Conservation (phyloP, 53 echinoderm and acorn worm genomes). For the Crossaster papposus region DNA sequence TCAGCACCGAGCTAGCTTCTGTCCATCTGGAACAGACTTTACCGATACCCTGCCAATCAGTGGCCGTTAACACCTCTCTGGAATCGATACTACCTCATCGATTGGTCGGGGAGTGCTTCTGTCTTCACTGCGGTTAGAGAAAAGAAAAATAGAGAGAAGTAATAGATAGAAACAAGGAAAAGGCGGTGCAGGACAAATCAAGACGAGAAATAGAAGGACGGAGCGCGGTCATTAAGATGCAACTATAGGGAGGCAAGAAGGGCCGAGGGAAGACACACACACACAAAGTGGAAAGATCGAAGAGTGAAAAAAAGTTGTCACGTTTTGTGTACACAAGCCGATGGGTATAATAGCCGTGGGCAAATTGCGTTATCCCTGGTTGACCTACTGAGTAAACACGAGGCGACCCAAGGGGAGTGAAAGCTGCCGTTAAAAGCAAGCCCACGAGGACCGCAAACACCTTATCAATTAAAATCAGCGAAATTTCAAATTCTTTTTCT, state of each 20-base stretch:
- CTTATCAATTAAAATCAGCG: too few relatives aligned
- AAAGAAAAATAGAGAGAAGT: background rate
- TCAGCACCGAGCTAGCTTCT: conserved; percentile 2
- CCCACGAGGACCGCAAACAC: background rate
- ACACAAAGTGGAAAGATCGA: background rate
- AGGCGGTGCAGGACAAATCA: conserved; percentile 21
- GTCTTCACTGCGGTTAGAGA: conserved; percentile 3
- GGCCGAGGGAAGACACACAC: background rate
- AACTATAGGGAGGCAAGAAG: conserved; percentile 23
- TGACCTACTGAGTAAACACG: conserved; percentile 60
- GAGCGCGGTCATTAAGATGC: conserved; percentile 7
- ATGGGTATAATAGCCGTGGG: conserved; percentile 55
- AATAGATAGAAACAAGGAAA: conserved; percentile 16
- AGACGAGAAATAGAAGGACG: background rate
- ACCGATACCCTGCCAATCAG: conserved; percentile 55
- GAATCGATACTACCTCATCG: conserved; percentile 35
- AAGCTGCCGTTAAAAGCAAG: conserved; percentile 28
- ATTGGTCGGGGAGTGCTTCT: conserved; percentile 38
- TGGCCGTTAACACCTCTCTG: conserved; percentile 45
- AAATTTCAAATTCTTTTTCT: too few relatives aligned
- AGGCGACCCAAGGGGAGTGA: conserved; percentile 9
- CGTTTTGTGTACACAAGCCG: conserved; percentile 62
- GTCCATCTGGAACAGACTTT: conserved; percentile 52
- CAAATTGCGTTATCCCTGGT: conserved; percentile 44
- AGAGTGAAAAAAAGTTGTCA: conserved; percentile 41